phyloP scores from a whole-genome alignment of 2,113 vertebrate genomes.

The Cynoglossus semilaevis region DNA sequence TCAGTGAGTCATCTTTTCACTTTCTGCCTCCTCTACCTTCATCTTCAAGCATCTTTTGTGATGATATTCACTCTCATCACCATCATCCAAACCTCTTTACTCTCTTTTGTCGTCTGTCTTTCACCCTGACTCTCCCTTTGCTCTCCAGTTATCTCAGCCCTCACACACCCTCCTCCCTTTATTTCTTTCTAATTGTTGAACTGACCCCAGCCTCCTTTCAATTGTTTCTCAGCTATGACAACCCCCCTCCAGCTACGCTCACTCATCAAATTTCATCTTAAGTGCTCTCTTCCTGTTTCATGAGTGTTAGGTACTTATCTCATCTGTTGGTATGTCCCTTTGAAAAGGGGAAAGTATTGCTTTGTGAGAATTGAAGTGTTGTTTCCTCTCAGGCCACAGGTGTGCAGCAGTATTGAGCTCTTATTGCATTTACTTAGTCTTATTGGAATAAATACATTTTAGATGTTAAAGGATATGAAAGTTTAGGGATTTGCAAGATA shows the following conservation, averaged over 20 bases:
- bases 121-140: background rate
- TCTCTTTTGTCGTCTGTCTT: conserved; percentile 21
- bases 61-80: conserved; percentile 56
- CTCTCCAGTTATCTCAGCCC: conserved; percentile 26
- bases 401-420: conserved; percentile 32
- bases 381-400: conserved; percentile 54
- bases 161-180: conserved; percentile 35
- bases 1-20: conserved; percentile 44
- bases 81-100: conserved; percentile 34
- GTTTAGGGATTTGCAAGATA: background rate
- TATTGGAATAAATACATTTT: conserved; percentile 36
- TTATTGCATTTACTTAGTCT: conserved; percentile 19
- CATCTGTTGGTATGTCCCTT: conserved; percentile 36
- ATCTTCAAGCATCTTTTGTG: conserved; percentile 48
- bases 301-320: conserved; percentile 32
- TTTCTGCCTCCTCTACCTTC: conserved; percentile 38
- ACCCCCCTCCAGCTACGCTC: conserved; percentile 47
- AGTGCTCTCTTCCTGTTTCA: conserved; percentile 60
- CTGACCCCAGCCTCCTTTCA: conserved; percentile 40
- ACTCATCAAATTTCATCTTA: conserved; percentile 38
- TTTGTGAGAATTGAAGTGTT: conserved; percentile 43
- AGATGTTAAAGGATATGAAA: conserved; percentile 22
- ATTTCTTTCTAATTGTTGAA: conserved; percentile 42
- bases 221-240: conserved; percentile 44
- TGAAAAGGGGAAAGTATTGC: conserved; percentile 5